These are phyloP conservation scores for Pachyrhynchus sulphureomaculatus DNA, from an alignment of 1,140 invertebrate genomes.

Conservation along the genomic window DNA sequence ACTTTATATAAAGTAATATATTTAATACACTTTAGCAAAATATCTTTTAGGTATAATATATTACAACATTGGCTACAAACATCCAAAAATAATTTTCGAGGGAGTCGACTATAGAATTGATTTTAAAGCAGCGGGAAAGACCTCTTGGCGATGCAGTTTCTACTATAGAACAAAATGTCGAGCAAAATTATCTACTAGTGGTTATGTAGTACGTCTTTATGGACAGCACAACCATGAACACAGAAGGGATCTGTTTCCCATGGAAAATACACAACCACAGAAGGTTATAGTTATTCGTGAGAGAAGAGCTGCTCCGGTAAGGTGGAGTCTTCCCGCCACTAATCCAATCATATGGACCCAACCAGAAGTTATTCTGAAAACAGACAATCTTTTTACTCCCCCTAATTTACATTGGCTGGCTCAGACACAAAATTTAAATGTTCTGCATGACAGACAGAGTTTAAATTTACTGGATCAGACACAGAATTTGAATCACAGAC, in stretches of 20 bases:
- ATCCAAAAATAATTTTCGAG: slow-evolving; percentile 38
- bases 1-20: not conserved
- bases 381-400: not conserved
- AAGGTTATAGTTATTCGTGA: slow-evolving; percentile 13
- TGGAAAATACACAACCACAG: slow-evolving; percentile 11
- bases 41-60: slow-evolving; percentile 36
- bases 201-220: slow-evolving; percentile 22
- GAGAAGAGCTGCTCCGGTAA: not conserved
- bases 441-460: too few relatives aligned
- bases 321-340: not conserved
- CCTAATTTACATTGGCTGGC: too few relatives aligned
- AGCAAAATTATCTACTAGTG: slow-evolving; percentile 27
- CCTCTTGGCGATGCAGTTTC: slow-evolving; percentile 33
- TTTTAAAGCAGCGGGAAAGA: slow-evolving; percentile 25
- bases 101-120: slow-evolving; percentile 33
- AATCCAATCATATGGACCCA: not conserved
- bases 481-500: too few relatives aligned
- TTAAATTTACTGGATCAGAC: too few relatives aligned
- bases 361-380: not conserved
- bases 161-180: slow-evolving; percentile 36
- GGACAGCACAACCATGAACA: slow-evolving; percentile 32
- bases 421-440: too few relatives aligned
- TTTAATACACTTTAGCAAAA: not conserved
- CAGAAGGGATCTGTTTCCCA: slow-evolving; percentile 8
- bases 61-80: slow-evolving; percentile 31